phyloP scores from a whole-genome alignment of 2,888 invertebrate genomes.

The Aromia moschata region DNA sequence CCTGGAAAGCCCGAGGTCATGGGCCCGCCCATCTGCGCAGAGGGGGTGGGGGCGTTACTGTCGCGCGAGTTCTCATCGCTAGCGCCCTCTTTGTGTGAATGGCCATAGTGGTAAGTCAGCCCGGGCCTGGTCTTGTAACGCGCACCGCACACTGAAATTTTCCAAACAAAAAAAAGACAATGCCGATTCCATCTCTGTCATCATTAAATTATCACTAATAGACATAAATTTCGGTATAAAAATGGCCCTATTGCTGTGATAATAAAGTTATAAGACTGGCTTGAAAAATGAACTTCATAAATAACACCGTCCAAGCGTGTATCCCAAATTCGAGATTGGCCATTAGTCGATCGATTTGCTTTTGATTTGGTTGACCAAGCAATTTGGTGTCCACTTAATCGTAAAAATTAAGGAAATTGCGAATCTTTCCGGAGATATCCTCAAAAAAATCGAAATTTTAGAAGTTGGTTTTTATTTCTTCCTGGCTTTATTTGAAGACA shows the following conservation, averaged over 20 bases:
- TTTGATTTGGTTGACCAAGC: too few species aligned
- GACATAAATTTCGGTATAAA: conserved; percentile 8
- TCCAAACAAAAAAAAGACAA: conserved; percentile 41
- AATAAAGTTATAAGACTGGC: too few species aligned
- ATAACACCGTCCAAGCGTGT: too few species aligned
- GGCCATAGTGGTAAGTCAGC: conserved; percentile 94
- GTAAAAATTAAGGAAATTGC: too few species aligned
- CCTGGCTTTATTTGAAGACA: too few species aligned
- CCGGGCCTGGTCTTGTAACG: conserved; percentile 97
- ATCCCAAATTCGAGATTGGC: too few species aligned
- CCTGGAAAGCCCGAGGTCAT: conserved; percentile 46
- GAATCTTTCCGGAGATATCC: too few species aligned
- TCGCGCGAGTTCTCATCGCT: conserved; percentile 64
- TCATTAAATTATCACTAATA: conserved; percentile 24
- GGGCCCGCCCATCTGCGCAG: conserved; percentile 56
- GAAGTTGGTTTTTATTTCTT: too few species aligned
- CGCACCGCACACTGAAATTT: conserved; percentile 87
- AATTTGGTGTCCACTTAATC: too few species aligned
- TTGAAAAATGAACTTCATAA: too few species aligned
- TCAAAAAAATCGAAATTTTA: too few species aligned
- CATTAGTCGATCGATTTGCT: too few species aligned
- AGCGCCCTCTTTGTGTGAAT: conserved; percentile 79
- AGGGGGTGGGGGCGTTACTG: conserved; percentile 59
- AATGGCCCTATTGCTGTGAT: conserved; percentile 12
- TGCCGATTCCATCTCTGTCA: conserved; percentile 36